These are phyloP conservation scores for Cochlearius cochlearius DNA, from an alignment of 2,113 vertebrate genomes.

Conservation along the genomic window DNA sequence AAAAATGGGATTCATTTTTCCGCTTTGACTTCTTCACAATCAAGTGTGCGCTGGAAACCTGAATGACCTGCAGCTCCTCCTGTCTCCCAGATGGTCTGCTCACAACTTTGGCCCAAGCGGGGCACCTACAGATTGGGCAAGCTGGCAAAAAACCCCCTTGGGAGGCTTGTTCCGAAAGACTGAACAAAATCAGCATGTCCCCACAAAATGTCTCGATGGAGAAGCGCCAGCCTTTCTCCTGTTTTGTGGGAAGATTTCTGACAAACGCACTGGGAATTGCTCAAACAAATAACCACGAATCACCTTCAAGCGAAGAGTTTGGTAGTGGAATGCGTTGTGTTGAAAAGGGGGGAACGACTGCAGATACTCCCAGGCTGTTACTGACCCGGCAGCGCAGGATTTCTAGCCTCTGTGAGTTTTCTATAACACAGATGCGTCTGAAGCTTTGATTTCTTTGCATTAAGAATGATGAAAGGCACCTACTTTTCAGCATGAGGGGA, in stretches of 20 bases:
- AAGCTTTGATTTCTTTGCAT: not conserved
- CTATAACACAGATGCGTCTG: not conserved
- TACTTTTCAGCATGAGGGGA: not conserved
- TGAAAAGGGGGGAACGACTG: not conserved
- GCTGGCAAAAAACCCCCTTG: not conserved
- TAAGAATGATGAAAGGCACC: not conserved
- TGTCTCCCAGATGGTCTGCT: not conserved
- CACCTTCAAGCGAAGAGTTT: not conserved
- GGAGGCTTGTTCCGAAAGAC: not conserved
- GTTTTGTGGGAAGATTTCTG: not conserved
- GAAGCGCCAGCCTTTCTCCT: not conserved
- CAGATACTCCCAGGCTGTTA: not conserved
- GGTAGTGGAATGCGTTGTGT: not conserved
- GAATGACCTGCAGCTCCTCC: not conserved
- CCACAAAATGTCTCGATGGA: not conserved
- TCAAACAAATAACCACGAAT: not conserved
- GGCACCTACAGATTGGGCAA: not conserved
- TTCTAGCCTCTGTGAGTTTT: not conserved
- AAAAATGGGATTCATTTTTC: not conserved
- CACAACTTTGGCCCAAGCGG: not conserved
- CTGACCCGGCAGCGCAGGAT: not conserved
- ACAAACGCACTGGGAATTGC: not conserved
- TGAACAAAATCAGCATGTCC: not conserved
- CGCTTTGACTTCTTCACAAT: not conserved
- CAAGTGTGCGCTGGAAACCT: not conserved